Evolutionary conservation across 1,140 invertebrate genomes (phyloP), one percentile per base, ranked within the genome.

Genomic region (Zelostemma sp.): DNA sequence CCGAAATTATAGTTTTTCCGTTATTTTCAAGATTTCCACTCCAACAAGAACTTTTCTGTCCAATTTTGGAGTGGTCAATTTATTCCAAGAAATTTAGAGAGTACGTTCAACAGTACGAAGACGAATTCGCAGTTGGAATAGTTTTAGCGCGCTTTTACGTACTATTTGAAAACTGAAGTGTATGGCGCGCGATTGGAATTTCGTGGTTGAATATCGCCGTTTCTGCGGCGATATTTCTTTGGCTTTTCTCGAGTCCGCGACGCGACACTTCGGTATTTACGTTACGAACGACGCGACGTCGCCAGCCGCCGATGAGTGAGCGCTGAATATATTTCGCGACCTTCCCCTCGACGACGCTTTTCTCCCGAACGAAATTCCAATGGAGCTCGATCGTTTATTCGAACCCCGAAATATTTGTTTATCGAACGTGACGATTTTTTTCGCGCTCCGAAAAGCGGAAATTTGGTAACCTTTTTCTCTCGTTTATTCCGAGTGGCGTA

Each of bases 271-370:
- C 55, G 68, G 68, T 72, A 72, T 72, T 72, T 67, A 64, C 25
- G 25, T 72, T 59, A 56, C 69, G 63, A 59, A 64, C 69, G 69
- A 72, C 69, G 43, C 59, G 54, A 57, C 57, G 69, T 72, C 68
- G 68, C 68, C 68, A 67, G 56, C 54, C 58, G 63, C 55, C 59
- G 50, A 71, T 71, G 54, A 71, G 62, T 58, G 54, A 66, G 65
- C 62, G 41, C 59, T 60, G 62, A 72, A 72, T 72, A 67, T 72
- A 72, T 67, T 72, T 57, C 55, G 65, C 68, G 60, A 60, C 64
- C 69, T 72, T 72, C 63, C 43, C 47, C 33, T 64, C 55, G 48
- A 5, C 43, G 17, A 46, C 17, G 16, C 3, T 6, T 40, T 19
- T 49, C 16, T 53, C 48, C 65, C 57, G 49, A 46, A 11, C 35